These are phyloP conservation scores for Puffinus mauretanicus DNA, from an alignment of 2,113 vertebrate genomes.

Conservation along the genomic window DNA sequence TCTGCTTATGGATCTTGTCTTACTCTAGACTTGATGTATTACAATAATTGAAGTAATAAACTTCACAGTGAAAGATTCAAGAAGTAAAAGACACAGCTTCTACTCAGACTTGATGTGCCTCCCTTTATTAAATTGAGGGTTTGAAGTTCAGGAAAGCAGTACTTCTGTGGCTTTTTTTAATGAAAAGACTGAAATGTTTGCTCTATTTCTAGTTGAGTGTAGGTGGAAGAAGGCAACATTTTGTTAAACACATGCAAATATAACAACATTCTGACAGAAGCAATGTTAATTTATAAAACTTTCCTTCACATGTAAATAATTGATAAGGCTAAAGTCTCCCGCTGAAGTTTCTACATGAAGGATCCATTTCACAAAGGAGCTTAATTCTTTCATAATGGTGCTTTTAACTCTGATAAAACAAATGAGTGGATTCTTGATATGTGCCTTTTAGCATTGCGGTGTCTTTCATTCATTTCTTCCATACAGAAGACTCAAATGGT, in stretches of 20 bases:
- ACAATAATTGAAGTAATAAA: conserved; percentile 48
- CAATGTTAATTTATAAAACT: conserved; percentile 26
- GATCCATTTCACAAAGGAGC: not conserved
- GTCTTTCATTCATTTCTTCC: not conserved
- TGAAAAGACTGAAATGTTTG: not conserved
- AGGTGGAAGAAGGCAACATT: conserved; percentile 30
- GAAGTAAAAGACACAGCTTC: not conserved
- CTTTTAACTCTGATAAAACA: not conserved
- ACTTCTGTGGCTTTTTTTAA: not conserved
- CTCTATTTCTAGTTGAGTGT: not conserved
- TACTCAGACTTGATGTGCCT: not conserved
- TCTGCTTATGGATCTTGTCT: conserved; percentile 43
- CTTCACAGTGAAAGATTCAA: not conserved
- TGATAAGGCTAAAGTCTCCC: not conserved
- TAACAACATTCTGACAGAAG: conserved; percentile 18
- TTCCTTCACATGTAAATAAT: not conserved
- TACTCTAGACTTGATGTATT: conserved; percentile 28
- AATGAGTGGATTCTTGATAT: not conserved
- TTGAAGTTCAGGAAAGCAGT: not conserved
- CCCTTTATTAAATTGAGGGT: not conserved
- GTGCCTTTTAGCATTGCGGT: not conserved
- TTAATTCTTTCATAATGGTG: conserved; percentile 1
- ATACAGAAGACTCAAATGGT: not conserved
- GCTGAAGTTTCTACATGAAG: not conserved
- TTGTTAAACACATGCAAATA: conserved; percentile 15